phyloP scores from a whole-genome alignment of 2,888 invertebrate species.

The Lamellibrachia satsuma region DNA sequence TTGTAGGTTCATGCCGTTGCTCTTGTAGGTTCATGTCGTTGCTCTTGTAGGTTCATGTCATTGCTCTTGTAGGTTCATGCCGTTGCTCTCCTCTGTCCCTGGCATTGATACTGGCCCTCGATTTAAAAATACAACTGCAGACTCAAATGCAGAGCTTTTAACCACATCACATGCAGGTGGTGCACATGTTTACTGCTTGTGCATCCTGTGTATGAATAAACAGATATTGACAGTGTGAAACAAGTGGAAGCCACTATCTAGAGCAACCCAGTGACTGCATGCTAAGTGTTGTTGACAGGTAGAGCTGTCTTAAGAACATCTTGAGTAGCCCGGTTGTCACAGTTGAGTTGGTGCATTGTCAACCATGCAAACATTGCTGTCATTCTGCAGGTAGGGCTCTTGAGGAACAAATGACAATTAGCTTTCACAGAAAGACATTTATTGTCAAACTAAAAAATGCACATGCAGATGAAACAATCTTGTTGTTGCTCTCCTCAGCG shows the following conservation, averaged over 20 bases:
- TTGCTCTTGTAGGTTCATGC: too few relatives aligned
- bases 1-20: too few relatives aligned
- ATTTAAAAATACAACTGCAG: too few relatives aligned
- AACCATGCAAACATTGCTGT: not conserved
- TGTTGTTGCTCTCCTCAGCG: too few relatives aligned
- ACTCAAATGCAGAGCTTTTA: not conserved
- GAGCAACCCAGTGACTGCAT: not conserved
- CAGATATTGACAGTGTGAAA: not conserved
- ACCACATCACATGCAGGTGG: not conserved
- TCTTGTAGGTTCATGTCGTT: not conserved
- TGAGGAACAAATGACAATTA: not conserved
- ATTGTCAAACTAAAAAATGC: not conserved
- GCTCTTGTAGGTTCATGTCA: too few relatives aligned
- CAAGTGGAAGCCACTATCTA: not conserved
- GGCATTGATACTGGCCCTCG: not conserved
- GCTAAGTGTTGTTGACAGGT: not conserved
- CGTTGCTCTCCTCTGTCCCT: too few relatives aligned
- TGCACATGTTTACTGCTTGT: not conserved
- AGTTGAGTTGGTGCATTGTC: not conserved
- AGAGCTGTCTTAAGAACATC: not conserved
- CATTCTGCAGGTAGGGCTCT: not conserved
- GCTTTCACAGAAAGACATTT: not conserved
- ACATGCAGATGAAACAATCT: not conserved
- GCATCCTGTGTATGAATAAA: slow-evolving; percentile 9
- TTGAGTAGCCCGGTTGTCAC: not conserved